Evolutionary conservation across 2,797 vertebrate species (phyloP).

Genomic region (Malurus leucopterus): DNA sequence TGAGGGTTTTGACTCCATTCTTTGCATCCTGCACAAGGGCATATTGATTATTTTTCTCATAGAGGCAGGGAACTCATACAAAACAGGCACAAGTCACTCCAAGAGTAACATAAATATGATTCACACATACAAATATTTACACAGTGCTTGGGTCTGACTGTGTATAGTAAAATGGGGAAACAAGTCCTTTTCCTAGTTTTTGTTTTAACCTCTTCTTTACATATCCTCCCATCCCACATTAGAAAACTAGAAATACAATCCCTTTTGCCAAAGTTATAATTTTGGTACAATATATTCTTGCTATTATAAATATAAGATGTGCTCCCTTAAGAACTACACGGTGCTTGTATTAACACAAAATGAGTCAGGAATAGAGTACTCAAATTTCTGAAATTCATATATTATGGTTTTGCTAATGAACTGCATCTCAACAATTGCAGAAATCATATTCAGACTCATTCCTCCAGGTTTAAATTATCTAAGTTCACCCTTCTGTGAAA

Average conservation of each 20-base stretch:
- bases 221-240: neutral
- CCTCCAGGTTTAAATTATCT: neutral
- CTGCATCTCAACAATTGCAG: neutral
- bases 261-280: neutral
- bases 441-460: neutral
- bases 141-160: neutral
- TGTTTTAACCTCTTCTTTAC: neutral
- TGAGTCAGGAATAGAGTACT: neutral
- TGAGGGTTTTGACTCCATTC: conserved; percentile 94
- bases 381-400: neutral
- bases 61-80: neutral
- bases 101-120: neutral
- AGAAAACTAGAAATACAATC: neutral
- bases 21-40: conserved; percentile 63
- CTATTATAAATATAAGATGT: neutral
- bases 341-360: neutral
- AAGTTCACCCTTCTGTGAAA: neutral
- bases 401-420: neutral
- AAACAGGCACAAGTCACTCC: neutral
- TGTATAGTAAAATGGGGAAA: neutral
- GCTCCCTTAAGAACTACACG: neutral
- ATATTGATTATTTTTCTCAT: conserved; percentile 28
- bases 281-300: neutral
- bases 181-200: neutral
- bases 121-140: neutral